Base-by-base conservation (phyloP, 1,140 invertebrate species). In the Megalonaias nervosa region DNA sequence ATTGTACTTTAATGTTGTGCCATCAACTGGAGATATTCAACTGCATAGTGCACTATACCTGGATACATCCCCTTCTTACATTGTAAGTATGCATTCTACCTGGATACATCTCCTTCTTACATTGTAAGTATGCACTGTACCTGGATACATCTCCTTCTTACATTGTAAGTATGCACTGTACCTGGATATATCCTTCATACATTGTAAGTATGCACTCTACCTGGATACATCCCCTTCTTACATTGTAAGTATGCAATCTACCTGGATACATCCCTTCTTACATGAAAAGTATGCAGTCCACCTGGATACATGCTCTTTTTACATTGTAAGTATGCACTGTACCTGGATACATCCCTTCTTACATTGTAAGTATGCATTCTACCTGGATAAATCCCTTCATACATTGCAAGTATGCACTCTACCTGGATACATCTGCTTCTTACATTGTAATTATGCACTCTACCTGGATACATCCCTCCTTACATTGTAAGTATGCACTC, bases 1-100 rank as follows among this genome's bases (percentile, higher is more conserved):
- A 11, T 70, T 82, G 1, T 86, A 82, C 71, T 87, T 87, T 73
- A 58, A 14, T 61, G 81, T 87, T 57, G 75, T 74, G 59, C 59
- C 75, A n/a, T 58, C 74, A 38, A 83, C 67, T 23, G 85, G 85
- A 16, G 70, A 72, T 13, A 79, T 87, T 55, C 72, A 68, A 38
- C 59, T 84, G 14, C 73, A 69, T 48, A 62, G 69, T 26, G 79
- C 80, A 11, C 80, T 86, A 2, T 74, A 79, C 65, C 60, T 70
- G 48, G 84, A 86, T 59, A 65, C 55, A n/a, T 61, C 74, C 19
- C n/a, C 55, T 17, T 57, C 61, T 23, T 86, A 86, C 79, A 81
- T 74, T 69, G 85, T 86, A 74, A 79, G 80, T 79, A 16, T 19
- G 38, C 73, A n/a, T 5, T 17, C 5, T 15, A 31, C 11, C 16